Evolutionary conservation across 2,797 vertebrate species (phyloP).

Genomic region (Pseudomugil gertrudae): DNA sequence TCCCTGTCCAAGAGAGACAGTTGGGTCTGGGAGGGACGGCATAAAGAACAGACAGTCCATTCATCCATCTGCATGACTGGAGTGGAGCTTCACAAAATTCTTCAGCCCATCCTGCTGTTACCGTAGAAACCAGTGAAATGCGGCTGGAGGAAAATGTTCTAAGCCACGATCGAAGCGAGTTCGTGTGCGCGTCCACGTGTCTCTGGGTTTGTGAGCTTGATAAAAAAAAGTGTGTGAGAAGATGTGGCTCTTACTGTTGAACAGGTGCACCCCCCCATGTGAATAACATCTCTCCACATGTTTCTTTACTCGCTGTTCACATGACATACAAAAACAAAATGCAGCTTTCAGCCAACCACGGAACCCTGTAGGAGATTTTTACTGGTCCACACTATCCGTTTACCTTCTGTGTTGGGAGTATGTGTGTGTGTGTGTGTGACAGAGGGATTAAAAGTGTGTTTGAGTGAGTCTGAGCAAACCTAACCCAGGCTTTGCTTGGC

Average conservation of each 20-base stretch:
- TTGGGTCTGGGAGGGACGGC: constrained; percentile 56
- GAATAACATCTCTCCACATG: constrained; percentile 43
- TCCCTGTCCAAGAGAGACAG: constrained; percentile 54
- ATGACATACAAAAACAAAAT: constrained; percentile 7
- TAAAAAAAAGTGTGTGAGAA: constrained; percentile 23
- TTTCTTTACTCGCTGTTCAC: constrained; percentile 16
- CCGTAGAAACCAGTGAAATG: constrained; percentile 73
- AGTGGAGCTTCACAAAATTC: constrained; percentile 73
- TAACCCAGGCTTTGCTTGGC: constrained; percentile 52
- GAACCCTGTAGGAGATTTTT: constrained; percentile 53
- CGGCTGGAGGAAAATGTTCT: constrained; percentile 47
- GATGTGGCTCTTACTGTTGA: constrained; percentile 41
- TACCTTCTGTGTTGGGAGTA: constrained; percentile 34
- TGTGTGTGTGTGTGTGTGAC: constrained; percentile 10
- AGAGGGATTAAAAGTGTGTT: constrained; percentile 29
- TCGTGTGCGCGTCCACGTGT: constrained; percentile 7
- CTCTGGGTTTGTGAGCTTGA: constrained; percentile 21
- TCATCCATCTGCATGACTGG: constrained; percentile 75
- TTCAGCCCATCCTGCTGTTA: constrained; percentile 67
- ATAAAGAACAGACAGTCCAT: constrained; percentile 74
- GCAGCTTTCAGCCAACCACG: constrained; percentile 48
- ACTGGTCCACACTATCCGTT: constrained; percentile 60
- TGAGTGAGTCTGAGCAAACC: constrained; percentile 43
- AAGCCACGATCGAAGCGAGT: constrained; percentile 50
- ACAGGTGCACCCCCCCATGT: constrained; percentile 39